Percentiles rank a stretch among this genome's conserved stretches.
phyloP scores from a whole-genome alignment of 2,888 invertebrate species.

The Embidobia sp. region DNA sequence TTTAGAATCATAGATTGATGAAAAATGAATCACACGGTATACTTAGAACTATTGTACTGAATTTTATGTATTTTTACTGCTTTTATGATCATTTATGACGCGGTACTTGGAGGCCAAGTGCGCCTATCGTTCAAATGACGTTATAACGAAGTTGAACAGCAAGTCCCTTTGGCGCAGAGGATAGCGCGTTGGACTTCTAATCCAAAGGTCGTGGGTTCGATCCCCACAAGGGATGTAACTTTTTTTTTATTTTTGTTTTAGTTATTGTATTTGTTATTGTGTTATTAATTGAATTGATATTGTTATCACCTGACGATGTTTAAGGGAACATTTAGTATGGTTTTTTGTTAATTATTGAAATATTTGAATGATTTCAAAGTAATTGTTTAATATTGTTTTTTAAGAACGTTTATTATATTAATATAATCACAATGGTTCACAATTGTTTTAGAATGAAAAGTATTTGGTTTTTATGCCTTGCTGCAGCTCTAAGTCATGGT shows the following conservation, averaged over 20 bases:
- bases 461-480: conserved; percentile 71
- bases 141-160: conserved; percentile 12
- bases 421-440: too few relatives aligned
- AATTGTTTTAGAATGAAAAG: conserved; percentile 71
- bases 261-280: too few relatives aligned
- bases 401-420: too few relatives aligned
- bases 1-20: too few relatives aligned
- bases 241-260: conserved; percentile 20
- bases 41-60: background rate
- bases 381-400: too few relatives aligned
- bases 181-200: conserved; percentile 81
- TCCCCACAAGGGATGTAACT: conserved; percentile 80
- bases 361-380: too few relatives aligned
- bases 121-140: conserved; percentile 6
- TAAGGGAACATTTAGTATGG: too few relatives aligned
- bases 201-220: conserved; percentile 81
- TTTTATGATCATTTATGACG: background rate
- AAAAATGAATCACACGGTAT: background rate
- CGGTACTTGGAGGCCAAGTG: background rate
- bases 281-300: too few relatives aligned
- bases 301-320: too few relatives aligned
- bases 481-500: conserved; percentile 73
- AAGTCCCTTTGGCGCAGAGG: conserved; percentile 81
- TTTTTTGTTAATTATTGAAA: too few relatives aligned
- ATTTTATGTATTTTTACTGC: too few relatives aligned